These are phyloP conservation scores for Motacilla alba DNA, from an alignment of 2,113 vertebrate genomes.

Conservation along the genomic window DNA sequence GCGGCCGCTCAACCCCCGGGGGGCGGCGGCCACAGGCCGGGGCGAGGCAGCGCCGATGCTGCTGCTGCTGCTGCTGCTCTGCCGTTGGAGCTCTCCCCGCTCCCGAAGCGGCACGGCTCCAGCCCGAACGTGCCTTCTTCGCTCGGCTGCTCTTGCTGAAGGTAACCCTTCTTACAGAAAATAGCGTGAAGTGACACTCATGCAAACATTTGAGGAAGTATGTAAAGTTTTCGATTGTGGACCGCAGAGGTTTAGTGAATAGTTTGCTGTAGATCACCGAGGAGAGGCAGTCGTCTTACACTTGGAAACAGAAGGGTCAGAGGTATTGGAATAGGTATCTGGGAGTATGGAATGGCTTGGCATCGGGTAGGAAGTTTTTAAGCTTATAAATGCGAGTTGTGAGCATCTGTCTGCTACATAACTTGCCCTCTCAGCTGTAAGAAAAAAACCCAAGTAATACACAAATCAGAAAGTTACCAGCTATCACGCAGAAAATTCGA, in stretches of 20 bases:
- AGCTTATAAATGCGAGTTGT: neutral
- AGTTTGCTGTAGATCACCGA: fast-evolving
- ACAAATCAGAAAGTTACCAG: neutral
- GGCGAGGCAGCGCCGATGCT: neutral
- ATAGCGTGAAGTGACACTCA: neutral
- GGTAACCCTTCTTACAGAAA: neutral
- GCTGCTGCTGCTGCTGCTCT: neutral
- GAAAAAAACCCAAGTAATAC: neutral
- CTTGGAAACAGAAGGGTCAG: too few relatives aligned
- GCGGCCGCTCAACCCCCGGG: neutral
- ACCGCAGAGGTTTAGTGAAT: neutral
- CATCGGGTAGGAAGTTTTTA: neutral
- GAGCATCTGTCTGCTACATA: neutral
- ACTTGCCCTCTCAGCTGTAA: neutral
- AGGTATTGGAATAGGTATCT: too few relatives aligned
- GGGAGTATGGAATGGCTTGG: neutral
- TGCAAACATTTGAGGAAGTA: neutral
- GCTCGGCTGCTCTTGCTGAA: neutral
- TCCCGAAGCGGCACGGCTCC: neutral
- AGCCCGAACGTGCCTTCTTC: neutral
- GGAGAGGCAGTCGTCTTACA: neutral
- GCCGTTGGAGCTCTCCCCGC: neutral
- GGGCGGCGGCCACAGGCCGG: neutral
- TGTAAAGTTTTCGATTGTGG: neutral
- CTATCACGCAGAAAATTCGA: fast-evolving